Evolutionary conservation across 2,113 vertebrate species (phyloP).

Genomic region (Calypte anna): DNA sequence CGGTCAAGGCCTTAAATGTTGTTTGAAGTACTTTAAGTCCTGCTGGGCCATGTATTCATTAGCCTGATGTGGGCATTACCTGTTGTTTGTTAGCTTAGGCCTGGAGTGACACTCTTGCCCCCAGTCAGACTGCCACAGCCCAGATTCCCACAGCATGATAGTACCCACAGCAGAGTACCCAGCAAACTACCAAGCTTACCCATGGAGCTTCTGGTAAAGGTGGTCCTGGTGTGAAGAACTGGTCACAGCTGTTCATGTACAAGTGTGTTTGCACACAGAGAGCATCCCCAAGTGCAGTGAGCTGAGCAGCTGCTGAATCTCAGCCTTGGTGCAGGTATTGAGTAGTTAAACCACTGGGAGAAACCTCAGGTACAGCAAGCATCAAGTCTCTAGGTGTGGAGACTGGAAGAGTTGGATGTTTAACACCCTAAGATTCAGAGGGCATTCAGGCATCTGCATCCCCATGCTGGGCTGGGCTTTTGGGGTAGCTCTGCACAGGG

Average conservation of each 20-base stretch:
- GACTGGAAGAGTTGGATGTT: neutral
- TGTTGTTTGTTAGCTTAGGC: neutral
- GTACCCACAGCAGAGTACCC: neutral
- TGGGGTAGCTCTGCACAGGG: neutral
- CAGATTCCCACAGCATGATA: neutral
- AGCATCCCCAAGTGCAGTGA: too few relatives aligned
- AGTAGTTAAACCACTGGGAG: neutral
- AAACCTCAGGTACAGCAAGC: neutral
- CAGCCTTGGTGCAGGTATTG: neutral
- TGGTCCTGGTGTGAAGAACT: neutral
- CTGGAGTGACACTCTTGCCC: neutral
- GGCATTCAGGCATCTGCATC: neutral
- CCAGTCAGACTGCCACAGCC: neutral
- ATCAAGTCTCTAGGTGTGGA: fast-evolving
- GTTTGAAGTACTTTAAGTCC: neutral
- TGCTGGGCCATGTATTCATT: neutral
- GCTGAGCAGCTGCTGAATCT: neutral
- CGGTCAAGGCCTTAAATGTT: neutral
- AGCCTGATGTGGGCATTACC: neutral
- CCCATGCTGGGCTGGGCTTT: neutral
- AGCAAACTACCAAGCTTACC: neutral
- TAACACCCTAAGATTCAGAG: neutral
- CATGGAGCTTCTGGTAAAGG: neutral
- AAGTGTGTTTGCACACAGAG: neutral
- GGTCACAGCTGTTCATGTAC: neutral